Conservation (phyloP, 2,797 vertebrate genomes). For the Tangara arthus region DNA sequence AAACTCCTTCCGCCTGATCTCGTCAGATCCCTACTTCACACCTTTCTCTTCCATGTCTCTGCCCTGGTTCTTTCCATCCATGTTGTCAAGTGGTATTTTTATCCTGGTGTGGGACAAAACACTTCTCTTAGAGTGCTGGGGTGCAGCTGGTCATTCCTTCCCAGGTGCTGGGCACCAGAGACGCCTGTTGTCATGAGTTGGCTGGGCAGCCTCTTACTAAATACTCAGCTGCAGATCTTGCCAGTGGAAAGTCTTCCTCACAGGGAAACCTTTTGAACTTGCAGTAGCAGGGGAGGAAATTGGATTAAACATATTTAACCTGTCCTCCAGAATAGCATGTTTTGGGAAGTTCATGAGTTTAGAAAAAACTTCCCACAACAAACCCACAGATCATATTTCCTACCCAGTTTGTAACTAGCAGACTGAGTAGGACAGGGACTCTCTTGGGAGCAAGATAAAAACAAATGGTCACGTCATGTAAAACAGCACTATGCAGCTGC, state of each 20-base stretch:
- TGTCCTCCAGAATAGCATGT: slow-evolving; percentile 7
- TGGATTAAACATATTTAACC: slow-evolving; percentile 20
- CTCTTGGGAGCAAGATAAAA: slow-evolving; percentile 35
- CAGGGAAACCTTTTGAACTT: neutral
- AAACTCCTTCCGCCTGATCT: neutral
- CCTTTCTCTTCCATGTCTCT: neutral
- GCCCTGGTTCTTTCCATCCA: neutral
- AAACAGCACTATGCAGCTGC: slow-evolving; percentile 8
- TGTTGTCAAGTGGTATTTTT: neutral
- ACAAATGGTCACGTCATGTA: slow-evolving; percentile 36
- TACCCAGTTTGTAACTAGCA: neutral
- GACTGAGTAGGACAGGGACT: neutral
- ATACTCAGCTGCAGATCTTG: neutral
- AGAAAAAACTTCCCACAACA: slow-evolving; percentile 35
- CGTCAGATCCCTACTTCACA: neutral
- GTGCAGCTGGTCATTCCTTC: neutral
- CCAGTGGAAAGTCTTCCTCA: slow-evolving; percentile 33
- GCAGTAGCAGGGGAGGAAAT: neutral
- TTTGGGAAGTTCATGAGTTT: slow-evolving; percentile 20
- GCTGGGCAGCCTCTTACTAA: neutral
- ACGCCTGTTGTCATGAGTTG: accelerated
- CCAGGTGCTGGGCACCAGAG: neutral
- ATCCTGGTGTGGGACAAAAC: neutral
- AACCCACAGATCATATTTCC: slow-evolving; percentile 30
- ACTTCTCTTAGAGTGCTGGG: neutral